Base-by-base conservation (phyloP, 2,888 invertebrate genomes). In the Itoplectis maculator region DNA sequence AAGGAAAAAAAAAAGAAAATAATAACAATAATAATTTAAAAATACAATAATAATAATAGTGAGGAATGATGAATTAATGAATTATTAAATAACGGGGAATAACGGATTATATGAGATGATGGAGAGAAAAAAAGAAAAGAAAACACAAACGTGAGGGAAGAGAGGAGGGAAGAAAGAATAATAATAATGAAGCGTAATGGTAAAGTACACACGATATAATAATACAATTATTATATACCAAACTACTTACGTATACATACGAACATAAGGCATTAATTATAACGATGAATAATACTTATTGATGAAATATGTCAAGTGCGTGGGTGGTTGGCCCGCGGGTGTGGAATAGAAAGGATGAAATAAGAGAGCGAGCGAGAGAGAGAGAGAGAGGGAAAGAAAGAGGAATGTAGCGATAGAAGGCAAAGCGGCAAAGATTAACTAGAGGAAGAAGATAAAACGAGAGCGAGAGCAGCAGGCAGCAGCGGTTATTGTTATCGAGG, bases 401-500 rank as follows among this genome's bases (percentile, higher is more conserved):
- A 54, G 29, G 66, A 49, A 56, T 47, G 49, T 23, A 37, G n/a
- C 11, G 37, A 74, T 63, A 51, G 49, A 65, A 51, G 20, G 49
- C 63, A 42, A 35, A 15, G n/a, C n/a, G 29, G 42, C 54, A 42
- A 65, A 45, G 70, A 69, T 79, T 68, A 72, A 69, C 49, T 73
- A 74, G 59, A 83, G 40, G 69, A 54, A 75, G 42, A 49, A 76
- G 77, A 77, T 75, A 79, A n/a, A 81, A 84, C 69, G 82, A 85
- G 70, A 85, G 70, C 54, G 72, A 69, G 80, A 78, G 70, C 79
- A 79, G 76, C 45, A 76, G 49, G 81, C 82, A 74, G 81, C 80
- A 83, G 84, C 81, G 83, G 87, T 89, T 87, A 89, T 88, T 88
- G 88, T 91, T 90, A 91, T 89, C 86, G 91, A 89, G 89, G 89